phyloP scores from a whole-genome alignment of 2,888 invertebrate species.

The Drosophila conformis region DNA sequence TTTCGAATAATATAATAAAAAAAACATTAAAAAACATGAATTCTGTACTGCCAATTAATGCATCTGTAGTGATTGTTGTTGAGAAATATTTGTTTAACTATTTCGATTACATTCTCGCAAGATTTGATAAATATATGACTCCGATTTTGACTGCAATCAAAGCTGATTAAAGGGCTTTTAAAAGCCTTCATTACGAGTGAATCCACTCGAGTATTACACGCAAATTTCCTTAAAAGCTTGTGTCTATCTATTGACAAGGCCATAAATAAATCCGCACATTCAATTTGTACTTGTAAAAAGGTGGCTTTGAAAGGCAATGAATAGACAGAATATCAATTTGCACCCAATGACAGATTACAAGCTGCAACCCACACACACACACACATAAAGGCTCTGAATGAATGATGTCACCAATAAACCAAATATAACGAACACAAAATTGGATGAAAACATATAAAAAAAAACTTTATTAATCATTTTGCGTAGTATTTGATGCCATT shows the following conservation, averaged over 20 bases:
- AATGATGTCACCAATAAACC: constrained; percentile 9
- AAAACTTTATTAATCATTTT: constrained; percentile 36
- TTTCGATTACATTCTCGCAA: neutral
- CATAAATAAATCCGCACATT: constrained; percentile 31
- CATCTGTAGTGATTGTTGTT: neutral
- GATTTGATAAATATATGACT: neutral
- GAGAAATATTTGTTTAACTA: neutral
- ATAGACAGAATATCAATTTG: constrained; percentile 21
- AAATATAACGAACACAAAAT: constrained; percentile 16
- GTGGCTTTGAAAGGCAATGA: constrained; percentile 15
- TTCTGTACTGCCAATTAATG: constrained; percentile 1
- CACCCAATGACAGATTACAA: constrained; percentile 8
- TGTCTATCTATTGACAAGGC: constrained; percentile 5
- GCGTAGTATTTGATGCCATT: constrained; percentile 34
- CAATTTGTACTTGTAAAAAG: constrained; percentile 11
- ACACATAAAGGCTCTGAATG: neutral
- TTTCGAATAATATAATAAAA: neutral
- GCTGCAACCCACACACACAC: neutral
- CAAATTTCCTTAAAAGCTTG: neutral
- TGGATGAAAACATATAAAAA: constrained; percentile 13
- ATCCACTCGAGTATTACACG: constrained; percentile 4
- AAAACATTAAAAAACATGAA: constrained; percentile 1
- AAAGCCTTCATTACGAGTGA: neutral
- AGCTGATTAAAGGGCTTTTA: constrained; percentile 8
- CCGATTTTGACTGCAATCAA: neutral